Evolutionary conservation across 2,113 vertebrate genomes (phyloP).

Genomic region (Tychaedon coryphoeus): DNA sequence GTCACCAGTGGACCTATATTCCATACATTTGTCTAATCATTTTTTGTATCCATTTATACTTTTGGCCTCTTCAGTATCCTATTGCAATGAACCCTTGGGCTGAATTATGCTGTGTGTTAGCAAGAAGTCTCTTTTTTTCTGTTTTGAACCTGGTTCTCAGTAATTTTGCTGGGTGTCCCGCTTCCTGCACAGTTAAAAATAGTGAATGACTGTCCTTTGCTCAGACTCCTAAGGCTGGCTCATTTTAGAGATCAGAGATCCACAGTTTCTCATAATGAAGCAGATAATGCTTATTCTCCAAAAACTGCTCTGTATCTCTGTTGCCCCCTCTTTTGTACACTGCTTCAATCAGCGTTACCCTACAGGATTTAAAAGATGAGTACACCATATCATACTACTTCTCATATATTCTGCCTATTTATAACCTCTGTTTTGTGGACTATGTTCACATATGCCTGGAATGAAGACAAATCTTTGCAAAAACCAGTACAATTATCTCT

Average conservation of each 20-base stretch:
- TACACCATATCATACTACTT: not conserved
- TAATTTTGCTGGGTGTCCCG: not conserved
- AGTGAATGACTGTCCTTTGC: not conserved
- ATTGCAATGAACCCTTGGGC: not conserved
- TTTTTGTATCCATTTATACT: not conserved
- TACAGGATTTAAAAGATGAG: not conserved
- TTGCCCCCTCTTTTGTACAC: not conserved
- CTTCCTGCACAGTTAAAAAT: not conserved
- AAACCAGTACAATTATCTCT: not conserved
- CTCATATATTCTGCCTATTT: not conserved
- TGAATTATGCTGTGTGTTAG: not conserved
- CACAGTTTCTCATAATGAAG: not conserved
- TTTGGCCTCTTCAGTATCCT: not conserved
- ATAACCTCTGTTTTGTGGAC: not conserved
- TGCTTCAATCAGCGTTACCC: not conserved
- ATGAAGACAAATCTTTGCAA: not conserved
- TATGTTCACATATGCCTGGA: not conserved
- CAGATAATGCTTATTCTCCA: not conserved
- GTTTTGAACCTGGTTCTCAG: not conserved
- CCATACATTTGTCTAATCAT: conserved; percentile 25
- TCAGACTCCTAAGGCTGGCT: not conserved
- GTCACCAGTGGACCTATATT: not conserved
- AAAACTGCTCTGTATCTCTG: not conserved
- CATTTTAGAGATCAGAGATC: not conserved
- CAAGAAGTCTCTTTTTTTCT: not conserved